These are phyloP conservation scores for Creontiades dilutus DNA, from an alignment of 2,888 invertebrate species.

Conservation along the genomic window DNA sequence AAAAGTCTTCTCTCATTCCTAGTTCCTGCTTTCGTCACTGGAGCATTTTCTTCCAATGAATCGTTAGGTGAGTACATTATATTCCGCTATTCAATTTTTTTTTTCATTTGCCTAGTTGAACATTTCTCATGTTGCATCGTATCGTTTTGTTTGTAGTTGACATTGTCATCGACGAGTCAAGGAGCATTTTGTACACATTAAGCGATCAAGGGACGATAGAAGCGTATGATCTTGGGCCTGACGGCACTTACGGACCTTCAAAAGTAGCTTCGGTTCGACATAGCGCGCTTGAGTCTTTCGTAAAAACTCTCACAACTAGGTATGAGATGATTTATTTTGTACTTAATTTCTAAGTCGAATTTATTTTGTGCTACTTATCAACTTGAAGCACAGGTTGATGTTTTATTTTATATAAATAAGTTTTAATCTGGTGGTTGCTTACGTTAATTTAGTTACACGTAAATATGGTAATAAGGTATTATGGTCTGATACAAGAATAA, in stretches of 20 bases:
- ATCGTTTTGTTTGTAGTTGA: constrained; percentile 80
- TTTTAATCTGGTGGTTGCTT: too few species aligned
- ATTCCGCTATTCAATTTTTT: background rate
- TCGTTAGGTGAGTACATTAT: constrained; percentile 81
- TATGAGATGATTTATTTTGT: background rate
- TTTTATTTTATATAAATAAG: too few species aligned
- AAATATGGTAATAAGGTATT: too few species aligned
- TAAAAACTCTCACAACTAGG: constrained; percentile 25
- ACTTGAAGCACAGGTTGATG: too few species aligned
- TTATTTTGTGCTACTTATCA: too few species aligned
- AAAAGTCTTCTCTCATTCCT: constrained; percentile 91
- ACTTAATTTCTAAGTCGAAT: too few species aligned
- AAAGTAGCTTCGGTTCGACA: constrained; percentile 88
- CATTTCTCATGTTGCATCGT: background rate
- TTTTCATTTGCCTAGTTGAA: background rate
- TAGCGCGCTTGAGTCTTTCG: constrained; percentile 77
- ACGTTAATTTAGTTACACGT: too few species aligned
- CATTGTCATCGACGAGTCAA: constrained; percentile 92
- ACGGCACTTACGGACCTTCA: constrained; percentile 84
- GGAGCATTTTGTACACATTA: constrained; percentile 93
- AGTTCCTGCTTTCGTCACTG: constrained; percentile 92
- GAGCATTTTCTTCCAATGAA: constrained; percentile 92
- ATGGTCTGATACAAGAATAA: too few species aligned
- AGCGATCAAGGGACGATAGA: constrained; percentile 93
- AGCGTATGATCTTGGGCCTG: constrained; percentile 92